A percentile compares a stretch with the other conserved stretches of the same genome.
These are phyloP conservation scores for Noctua fimbriata DNA, from an alignment of 2,888 invertebrate species.

Conservation along the genomic window DNA sequence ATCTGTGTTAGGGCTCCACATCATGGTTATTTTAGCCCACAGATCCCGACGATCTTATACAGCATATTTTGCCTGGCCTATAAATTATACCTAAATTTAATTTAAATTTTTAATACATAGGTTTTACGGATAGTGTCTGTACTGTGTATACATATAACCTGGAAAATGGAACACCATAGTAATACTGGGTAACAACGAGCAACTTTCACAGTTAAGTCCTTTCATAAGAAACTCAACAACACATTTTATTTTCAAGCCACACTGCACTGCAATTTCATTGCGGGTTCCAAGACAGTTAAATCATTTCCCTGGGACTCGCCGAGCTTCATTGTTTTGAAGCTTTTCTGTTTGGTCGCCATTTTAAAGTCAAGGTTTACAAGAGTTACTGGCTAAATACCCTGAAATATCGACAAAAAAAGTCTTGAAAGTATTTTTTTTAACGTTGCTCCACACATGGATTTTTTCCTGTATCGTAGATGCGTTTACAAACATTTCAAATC, in stretches of 20 bases:
- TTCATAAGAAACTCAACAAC: constrained; percentile 8
- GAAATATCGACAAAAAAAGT: background rate
- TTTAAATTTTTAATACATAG: background rate
- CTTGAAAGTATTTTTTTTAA: too few relatives aligned
- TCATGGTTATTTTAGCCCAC: too few relatives aligned
- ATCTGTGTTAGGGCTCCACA: too few relatives aligned
- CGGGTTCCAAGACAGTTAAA: constrained; percentile 10
- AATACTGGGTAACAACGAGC: background rate
- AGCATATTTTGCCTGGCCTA: too few relatives aligned
- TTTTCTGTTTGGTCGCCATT: constrained; percentile 5
- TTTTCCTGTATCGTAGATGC: too few relatives aligned
- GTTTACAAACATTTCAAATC: too few relatives aligned
- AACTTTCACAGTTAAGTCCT: background rate
- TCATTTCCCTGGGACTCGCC: background rate
- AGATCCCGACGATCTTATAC: too few relatives aligned
- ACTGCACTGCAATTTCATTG: constrained; percentile 20
- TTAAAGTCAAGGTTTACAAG: background rate
- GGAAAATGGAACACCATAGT: background rate
- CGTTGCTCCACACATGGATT: too few relatives aligned
- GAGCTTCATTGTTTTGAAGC: background rate
- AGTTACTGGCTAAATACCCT: background rate
- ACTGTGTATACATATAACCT: too few relatives aligned
- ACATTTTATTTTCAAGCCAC: constrained; percentile 3
- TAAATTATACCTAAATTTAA: background rate
- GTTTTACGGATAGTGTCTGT: background rate